Evolutionary conservation across 2,797 vertebrate genomes (phyloP).

Genomic region (Hoplostethus mediterraneus): DNA sequence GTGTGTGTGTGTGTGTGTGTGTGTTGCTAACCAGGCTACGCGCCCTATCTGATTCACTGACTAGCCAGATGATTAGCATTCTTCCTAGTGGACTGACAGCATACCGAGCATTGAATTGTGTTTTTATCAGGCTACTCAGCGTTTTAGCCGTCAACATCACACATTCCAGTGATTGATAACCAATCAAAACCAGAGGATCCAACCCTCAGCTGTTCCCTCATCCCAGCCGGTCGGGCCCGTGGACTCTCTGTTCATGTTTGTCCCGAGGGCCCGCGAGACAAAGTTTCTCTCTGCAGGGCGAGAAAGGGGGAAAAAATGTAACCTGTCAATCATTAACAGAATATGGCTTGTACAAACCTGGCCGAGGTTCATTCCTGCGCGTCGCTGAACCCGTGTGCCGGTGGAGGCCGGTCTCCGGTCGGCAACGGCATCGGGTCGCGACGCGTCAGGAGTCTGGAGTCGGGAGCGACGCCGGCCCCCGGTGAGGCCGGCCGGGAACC

Average conservation of each 20-base stretch:
- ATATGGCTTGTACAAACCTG: constrained; percentile 27
- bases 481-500: constrained; percentile 24
- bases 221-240: not conserved
- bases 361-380: constrained; percentile 10
- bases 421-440: not conserved
- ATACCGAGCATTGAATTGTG: constrained; percentile 44
- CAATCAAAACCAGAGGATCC: not conserved
- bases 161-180: constrained; percentile 30
- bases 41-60: constrained; percentile 12
- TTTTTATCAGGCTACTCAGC: constrained; percentile 44
- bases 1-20: too few species aligned
- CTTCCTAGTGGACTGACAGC: constrained; percentile 60
- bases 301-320: not conserved
- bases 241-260: constrained; percentile 48
- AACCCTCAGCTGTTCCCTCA: not conserved
- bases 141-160: constrained; percentile 22
- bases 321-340: constrained; percentile 59
- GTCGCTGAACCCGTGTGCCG: not conserved
- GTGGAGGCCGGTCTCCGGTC: constrained; percentile 12
- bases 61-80: constrained; percentile 59
- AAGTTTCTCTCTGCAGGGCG: constrained; percentile 49
- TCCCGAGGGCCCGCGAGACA: constrained; percentile 43
- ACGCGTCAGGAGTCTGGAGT: not conserved
- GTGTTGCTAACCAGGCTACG: constrained; percentile 10
- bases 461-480: constrained; percentile 14